Conservation (phyloP, 2,113 vertebrate species). For the Labeo catla region DNA sequence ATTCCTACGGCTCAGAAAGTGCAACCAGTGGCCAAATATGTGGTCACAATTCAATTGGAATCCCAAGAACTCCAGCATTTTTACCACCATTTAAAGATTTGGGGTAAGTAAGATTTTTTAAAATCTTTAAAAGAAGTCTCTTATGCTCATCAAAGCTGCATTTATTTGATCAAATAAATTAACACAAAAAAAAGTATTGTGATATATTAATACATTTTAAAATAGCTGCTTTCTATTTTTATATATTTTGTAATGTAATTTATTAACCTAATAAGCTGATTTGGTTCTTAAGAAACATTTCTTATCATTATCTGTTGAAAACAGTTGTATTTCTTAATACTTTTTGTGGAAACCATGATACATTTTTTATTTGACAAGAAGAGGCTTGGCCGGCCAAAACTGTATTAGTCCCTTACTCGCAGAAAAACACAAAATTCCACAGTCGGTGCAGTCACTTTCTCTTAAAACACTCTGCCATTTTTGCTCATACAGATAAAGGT, state of each 20-base stretch:
- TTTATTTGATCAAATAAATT: not conserved
- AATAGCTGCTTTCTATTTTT: not conserved
- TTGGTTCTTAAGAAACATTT: too few species aligned
- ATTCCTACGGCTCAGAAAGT: conserved; percentile 33
- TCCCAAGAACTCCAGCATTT: conserved; percentile 35
- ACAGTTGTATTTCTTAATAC: too few species aligned
- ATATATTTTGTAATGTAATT: not conserved
- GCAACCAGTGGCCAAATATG: conserved; percentile 37
- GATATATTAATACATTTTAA: not conserved
- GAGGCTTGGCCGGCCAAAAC: too few species aligned
- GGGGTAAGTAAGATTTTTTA: not conserved
- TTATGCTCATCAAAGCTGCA: not conserved
- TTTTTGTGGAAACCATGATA: too few species aligned
- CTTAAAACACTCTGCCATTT: too few species aligned
- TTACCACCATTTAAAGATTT: not conserved
- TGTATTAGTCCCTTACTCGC: too few species aligned
- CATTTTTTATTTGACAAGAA: too few species aligned
- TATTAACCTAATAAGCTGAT: too few species aligned
- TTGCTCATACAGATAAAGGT: too few species aligned
- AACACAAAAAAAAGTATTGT: not conserved
- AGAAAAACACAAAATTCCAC: too few species aligned
- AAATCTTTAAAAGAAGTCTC: not conserved
- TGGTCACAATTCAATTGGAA: conserved; percentile 50
- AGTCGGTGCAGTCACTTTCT: too few species aligned
- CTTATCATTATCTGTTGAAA: too few species aligned